These are phyloP conservation scores for Acronicta psi DNA, from an alignment of 2,888 invertebrate species.

Conservation along the genomic window DNA sequence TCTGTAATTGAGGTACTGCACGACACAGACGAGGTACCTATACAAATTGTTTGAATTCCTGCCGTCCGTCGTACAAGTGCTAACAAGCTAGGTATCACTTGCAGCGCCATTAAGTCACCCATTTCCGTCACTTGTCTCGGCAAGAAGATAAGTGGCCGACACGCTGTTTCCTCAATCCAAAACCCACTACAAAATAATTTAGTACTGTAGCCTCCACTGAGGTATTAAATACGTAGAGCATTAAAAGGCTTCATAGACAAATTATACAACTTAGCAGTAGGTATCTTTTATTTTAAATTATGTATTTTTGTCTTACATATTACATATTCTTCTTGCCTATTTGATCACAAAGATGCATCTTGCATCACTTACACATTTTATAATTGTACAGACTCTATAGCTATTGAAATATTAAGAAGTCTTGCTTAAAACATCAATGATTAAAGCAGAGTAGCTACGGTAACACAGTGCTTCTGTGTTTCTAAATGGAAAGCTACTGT, in stretches of 20 bases:
- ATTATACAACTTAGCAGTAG: too few species aligned
- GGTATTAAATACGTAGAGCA: too few species aligned
- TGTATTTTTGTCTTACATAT: too few species aligned
- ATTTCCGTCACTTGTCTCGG: slow-evolving; percentile 51
- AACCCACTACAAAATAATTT: slow-evolving; percentile 54
- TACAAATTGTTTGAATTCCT: slow-evolving; percentile 26
- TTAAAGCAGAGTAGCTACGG: slow-evolving; percentile 11
- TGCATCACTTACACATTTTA: too few species aligned
- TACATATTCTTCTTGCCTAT: too few species aligned
- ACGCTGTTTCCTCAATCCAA: slow-evolving; percentile 53
- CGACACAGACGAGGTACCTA: too few species aligned
- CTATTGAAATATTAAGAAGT: too few species aligned
- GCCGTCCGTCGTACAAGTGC: slow-evolving; percentile 28
- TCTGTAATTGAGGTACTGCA: too few species aligned
- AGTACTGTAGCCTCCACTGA: slow-evolving; percentile 8
- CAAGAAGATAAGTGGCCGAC: slow-evolving; percentile 53
- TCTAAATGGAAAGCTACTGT: slow-evolving; percentile 52
- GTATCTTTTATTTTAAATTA: too few species aligned
- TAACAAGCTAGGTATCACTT: slow-evolving; percentile 34
- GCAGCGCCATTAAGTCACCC: slow-evolving; percentile 43
- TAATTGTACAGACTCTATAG: too few species aligned
- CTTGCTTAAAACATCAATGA: background rate
- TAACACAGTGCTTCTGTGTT: slow-evolving; percentile 30
- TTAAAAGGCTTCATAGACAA: too few species aligned
- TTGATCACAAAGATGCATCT: too few species aligned